Conservation (phyloP, 1,140 invertebrate species). For the Sipha flava region DNA sequence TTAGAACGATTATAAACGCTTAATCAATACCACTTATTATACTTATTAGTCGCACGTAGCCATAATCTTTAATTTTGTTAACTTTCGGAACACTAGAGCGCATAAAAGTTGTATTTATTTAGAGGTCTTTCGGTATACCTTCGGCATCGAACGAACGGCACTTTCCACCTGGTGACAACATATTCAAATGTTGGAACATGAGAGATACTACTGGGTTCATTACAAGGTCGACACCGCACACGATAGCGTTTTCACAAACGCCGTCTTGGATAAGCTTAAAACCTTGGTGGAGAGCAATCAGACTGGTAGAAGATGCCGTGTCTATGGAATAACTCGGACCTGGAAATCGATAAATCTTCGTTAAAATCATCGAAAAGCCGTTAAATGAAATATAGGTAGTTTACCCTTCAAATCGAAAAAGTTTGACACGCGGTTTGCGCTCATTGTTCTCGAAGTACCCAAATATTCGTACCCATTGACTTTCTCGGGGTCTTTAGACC, state of each 20-base stretch:
- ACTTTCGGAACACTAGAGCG: neutral
- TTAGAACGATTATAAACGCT: no score
- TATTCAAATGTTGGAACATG: conserved; percentile 43
- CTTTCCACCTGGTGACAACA: conserved; percentile 32
- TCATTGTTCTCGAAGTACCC: conserved; percentile 57
- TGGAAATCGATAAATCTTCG: neutral
- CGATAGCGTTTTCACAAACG: conserved; percentile 56
- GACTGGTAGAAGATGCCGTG: conserved; percentile 34
- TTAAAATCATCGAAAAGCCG: no score
- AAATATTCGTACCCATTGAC: conserved; percentile 52
- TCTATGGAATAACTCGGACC: conserved; percentile 37
- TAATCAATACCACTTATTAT: no score
- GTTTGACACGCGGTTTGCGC: conserved; percentile 57
- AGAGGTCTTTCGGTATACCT: neutral
- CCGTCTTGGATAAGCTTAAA: conserved; percentile 50
- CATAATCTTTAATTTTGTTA: neutral
- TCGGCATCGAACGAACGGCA: conserved; percentile 31
- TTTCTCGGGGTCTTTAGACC: conserved; percentile 24
- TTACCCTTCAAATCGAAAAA: conserved; percentile 55
- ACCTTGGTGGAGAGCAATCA: conserved; percentile 42
- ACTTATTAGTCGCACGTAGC: no score
- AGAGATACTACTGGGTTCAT: conserved; percentile 52
- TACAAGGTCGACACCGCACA: conserved; percentile 51
- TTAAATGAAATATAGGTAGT: neutral
- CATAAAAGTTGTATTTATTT: neutral